phyloP scores from a whole-genome alignment of 1,140 invertebrate genomes.

The Megathymus violae region DNA sequence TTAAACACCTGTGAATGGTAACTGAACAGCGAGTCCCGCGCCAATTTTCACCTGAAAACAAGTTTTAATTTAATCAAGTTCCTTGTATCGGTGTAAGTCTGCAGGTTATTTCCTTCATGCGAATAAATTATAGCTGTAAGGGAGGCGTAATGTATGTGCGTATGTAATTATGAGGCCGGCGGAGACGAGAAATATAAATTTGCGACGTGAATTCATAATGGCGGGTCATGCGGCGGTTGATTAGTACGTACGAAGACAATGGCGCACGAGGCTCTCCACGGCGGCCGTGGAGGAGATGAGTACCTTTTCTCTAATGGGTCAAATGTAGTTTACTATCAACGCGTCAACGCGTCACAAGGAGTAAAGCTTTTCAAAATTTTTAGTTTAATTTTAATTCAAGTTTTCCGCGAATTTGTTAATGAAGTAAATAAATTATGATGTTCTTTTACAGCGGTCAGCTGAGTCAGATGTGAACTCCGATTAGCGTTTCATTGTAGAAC shows the following conservation, averaged over 20 bases:
- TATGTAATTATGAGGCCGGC: slow-evolving; percentile 31
- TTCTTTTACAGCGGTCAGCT: too few relatives aligned
- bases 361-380: too few relatives aligned
- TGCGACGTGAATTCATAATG: slow-evolving; percentile 32
- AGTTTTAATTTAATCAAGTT: slow-evolving; percentile 19
- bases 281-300: too few relatives aligned
- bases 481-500: too few relatives aligned
- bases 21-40: background rate
- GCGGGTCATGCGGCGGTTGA: slow-evolving; percentile 15
- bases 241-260: slow-evolving; percentile 28
- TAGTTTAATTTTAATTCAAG: too few relatives aligned
- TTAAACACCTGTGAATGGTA: background rate
- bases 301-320: too few relatives aligned
- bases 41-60: slow-evolving; percentile 11
- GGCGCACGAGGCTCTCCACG: slow-evolving; percentile 3
- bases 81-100: slow-evolving; percentile 21
- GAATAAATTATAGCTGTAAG: slow-evolving; percentile 24
- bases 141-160: slow-evolving; percentile 32
- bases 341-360: too few relatives aligned
- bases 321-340: too few relatives aligned
- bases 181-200: slow-evolving; percentile 32
- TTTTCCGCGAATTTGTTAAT: too few relatives aligned
- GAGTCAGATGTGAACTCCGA: too few relatives aligned
- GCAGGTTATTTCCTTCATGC: slow-evolving; percentile 26
- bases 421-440: too few relatives aligned